Evolutionary conservation across 2,888 invertebrate species (phyloP).

Genomic region (Anoncus sp.): DNA sequence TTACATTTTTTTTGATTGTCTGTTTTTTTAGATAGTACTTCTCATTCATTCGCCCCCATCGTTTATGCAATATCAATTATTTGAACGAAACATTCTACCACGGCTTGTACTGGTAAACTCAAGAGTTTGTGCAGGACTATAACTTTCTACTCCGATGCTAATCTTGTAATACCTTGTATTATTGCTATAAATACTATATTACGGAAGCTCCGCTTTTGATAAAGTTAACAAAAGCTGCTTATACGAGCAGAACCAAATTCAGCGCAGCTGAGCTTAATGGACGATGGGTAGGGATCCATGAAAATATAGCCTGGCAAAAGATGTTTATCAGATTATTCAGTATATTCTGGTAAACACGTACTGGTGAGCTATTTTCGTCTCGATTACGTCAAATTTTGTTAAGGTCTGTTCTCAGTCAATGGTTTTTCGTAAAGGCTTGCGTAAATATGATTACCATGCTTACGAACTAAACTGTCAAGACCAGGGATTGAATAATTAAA

Average conservation of each 20-base stretch:
- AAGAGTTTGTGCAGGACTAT: not conserved
- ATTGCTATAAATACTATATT: not conserved
- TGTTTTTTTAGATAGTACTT: not conserved
- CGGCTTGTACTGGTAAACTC: not conserved
- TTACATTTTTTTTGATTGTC: not conserved
- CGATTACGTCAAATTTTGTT: no score
- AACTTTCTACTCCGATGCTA: slow-evolving; percentile 1
- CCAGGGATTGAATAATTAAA: no score
- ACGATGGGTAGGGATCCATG: no score
- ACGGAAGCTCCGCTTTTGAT: not conserved
- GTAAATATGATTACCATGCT: no score
- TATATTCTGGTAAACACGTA: no score
- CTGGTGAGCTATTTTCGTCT: no score
- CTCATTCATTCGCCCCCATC: not conserved
- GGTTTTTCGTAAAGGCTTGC: no score
- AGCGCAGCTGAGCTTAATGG: no score
- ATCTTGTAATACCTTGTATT: not conserved
- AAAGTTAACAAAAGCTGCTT: not conserved
- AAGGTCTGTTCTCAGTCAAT: no score
- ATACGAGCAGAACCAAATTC: not conserved
- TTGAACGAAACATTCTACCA: not conserved
- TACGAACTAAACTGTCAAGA: no score
- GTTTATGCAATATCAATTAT: not conserved
- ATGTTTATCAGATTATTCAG: no score
- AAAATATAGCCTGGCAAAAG: no score